phyloP scores from a whole-genome alignment of 2,888 invertebrate genomes.

The Sarcophaga subvicina region DNA sequence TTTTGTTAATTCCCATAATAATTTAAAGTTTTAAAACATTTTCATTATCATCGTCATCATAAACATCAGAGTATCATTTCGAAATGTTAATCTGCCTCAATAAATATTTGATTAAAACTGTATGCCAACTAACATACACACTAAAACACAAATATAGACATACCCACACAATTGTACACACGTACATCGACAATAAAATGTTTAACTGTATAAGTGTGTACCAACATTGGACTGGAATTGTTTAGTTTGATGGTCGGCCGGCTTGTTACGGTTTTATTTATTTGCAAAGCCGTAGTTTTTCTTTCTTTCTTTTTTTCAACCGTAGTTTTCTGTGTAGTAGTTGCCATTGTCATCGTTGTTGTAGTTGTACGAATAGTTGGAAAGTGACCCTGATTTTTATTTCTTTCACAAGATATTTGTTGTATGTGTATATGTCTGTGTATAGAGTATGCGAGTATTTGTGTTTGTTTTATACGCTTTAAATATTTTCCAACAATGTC shows the following conservation, averaged over 20 bases:
- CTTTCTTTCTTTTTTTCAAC: conserved; percentile 6
- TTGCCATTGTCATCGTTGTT: conserved; percentile 30
- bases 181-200: not conserved
- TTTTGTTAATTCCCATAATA: no score
- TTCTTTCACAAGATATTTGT: conserved; percentile 25
- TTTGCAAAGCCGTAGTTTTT: not conserved
- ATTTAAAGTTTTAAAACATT: not conserved
- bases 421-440: not conserved
- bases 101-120: conserved; percentile 28
- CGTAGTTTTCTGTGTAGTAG: conserved; percentile 12
- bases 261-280: conserved; percentile 8
- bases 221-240: conserved; percentile 11
- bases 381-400: conserved; percentile 50
- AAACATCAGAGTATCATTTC: conserved; percentile 5
- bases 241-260: conserved; percentile 20
- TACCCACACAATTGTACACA: not conserved
- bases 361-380: conserved; percentile 21
- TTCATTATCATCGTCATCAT: not conserved
- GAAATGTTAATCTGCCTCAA: conserved; percentile 25
- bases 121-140: not conserved
- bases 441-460: not conserved
- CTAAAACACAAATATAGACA: not conserved
- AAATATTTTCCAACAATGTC: conserved; percentile 37
- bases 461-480: not conserved
- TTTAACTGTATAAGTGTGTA: conserved; percentile 21